phyloP scores from a whole-genome alignment of 2,113 vertebrate genomes.

The Cichladusa arquata region DNA sequence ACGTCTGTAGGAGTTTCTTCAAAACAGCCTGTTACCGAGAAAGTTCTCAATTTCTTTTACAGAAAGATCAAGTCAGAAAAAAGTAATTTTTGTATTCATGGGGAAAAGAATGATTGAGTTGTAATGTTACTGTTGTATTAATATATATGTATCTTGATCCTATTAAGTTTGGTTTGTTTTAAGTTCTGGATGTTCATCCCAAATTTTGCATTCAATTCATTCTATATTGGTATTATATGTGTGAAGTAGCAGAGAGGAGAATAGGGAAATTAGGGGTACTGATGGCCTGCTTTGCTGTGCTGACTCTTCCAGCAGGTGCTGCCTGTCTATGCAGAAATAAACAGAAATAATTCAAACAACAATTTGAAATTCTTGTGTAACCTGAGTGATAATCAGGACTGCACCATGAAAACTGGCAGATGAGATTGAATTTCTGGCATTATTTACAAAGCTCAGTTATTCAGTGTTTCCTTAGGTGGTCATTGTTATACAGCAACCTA shows the following conservation, averaged over 20 bases:
- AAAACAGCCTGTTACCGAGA: not conserved
- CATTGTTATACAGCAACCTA: accelerated
- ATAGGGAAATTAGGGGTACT: not conserved
- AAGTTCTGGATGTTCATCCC: not conserved
- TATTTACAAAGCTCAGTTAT: not conserved
- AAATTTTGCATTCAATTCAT: not conserved
- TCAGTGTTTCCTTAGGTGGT: not conserved
- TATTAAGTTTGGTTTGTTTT: not conserved
- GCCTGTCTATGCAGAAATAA: not conserved
- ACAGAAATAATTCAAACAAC: not conserved
- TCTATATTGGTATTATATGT: not conserved
- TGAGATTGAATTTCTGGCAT: not conserved
- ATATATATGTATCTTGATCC: too few species aligned
- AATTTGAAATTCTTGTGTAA: not conserved
- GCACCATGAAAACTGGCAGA: not conserved
- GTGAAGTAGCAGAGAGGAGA: not conserved
- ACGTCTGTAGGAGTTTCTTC: not conserved
- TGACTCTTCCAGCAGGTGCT: not conserved
- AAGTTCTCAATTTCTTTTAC: not conserved
- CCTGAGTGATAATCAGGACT: not conserved
- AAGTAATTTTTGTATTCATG: accelerated
- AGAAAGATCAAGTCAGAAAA: not conserved
- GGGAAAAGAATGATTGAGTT: not conserved
- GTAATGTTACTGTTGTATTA: not conserved
- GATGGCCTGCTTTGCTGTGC: not conserved